Conservation (phyloP, 2,797 vertebrate species). For the Anguilla anguilla region DNA sequence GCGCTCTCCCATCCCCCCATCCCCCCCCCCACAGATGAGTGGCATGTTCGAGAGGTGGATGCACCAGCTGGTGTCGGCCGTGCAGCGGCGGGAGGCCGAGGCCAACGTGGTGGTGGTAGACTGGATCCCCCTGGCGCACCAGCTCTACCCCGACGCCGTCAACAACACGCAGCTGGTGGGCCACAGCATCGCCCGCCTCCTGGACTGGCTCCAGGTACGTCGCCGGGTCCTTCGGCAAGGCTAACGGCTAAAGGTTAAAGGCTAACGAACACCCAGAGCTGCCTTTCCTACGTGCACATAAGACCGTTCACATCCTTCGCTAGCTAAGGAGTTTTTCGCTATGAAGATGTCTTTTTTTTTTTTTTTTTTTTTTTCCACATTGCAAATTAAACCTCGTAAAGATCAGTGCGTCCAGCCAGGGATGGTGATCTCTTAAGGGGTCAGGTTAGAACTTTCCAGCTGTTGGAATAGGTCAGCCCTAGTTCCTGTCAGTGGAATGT, state of each 20-base stretch:
- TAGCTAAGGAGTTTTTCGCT: background rate
- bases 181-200: conserved; percentile 74
- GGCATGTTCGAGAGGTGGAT: conserved; percentile 89
- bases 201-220: conserved; percentile 91
- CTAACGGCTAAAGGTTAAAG: background rate
- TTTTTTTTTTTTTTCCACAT: background rate
- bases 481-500: background rate
- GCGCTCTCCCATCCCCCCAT: background rate
- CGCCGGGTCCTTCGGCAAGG: background rate
- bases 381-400: background rate
- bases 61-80: conserved; percentile 79
- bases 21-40: conserved; percentile 75
- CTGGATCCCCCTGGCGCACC: conserved; percentile 86
- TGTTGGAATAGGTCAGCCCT: no score
- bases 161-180: conserved; percentile 82
- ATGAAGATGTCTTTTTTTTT: background rate
- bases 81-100: conserved; percentile 78
- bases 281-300: background rate
- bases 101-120: conserved; percentile 90
- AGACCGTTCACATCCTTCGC: background rate
- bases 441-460: background rate
- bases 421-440: background rate
- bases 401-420: background rate
- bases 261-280: background rate
- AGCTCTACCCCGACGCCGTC: conserved; percentile 87